These are phyloP conservation scores for human DNA, from an alignment of 2,113 vertebrate genomes.

Conservation along the genomic window DNA sequence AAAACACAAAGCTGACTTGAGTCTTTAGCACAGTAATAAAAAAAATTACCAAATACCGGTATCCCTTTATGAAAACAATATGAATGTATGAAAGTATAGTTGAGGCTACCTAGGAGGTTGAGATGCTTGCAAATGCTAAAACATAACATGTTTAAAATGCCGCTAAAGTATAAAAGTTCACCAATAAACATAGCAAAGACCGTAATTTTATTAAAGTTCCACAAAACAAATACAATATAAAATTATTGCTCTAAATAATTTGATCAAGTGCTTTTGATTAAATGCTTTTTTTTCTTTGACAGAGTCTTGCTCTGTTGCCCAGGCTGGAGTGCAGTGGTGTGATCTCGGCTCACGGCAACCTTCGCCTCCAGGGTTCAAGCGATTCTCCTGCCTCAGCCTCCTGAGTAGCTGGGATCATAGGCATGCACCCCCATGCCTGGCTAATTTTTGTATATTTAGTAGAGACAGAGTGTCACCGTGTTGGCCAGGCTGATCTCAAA, in stretches of 20 bases:
- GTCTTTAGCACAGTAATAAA: neutral
- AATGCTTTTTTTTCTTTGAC: neutral
- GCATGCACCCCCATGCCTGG: too few relatives aligned
- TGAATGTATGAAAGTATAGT: neutral
- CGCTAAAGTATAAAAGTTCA: neutral
- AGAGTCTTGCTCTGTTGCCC: too few relatives aligned
- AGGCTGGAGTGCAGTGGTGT: too few relatives aligned
- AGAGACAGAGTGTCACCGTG: too few relatives aligned
- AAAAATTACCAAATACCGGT: neutral
- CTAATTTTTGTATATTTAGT: too few relatives aligned
- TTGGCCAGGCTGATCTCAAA: too few relatives aligned
- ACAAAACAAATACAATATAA: neutral
- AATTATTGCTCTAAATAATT: neutral
- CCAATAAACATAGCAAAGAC: neutral
- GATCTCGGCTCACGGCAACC: too few relatives aligned
- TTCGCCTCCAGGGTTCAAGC: too few relatives aligned
- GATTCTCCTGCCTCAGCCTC: too few relatives aligned
- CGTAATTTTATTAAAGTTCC: neutral
- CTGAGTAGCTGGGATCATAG: too few relatives aligned
- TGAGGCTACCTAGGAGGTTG: neutral
- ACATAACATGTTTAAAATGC: neutral
- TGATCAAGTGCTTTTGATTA: neutral
- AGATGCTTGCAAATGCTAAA: neutral
- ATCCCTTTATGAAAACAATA: neutral
- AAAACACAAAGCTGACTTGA: neutral